phyloP scores from a whole-genome alignment of 2,888 invertebrate species.

The Mantis religiosa region DNA sequence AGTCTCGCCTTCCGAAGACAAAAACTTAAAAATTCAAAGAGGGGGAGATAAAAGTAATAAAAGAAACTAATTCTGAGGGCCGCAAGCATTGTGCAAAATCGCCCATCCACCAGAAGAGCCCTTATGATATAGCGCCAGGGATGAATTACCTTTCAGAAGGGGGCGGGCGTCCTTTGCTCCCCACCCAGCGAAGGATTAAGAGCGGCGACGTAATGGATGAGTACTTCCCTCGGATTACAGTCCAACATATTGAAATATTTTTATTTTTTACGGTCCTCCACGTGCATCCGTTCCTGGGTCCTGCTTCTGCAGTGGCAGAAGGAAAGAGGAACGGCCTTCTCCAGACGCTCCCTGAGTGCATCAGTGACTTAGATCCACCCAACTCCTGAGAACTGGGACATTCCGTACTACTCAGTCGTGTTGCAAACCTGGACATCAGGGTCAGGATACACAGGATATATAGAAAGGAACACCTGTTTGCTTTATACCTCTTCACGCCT shows the following conservation, averaged over 20 bases:
- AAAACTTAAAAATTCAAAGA: conserved; percentile 11
- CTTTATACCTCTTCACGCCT: no score
- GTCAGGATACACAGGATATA: no score
- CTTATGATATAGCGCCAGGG: neutral
- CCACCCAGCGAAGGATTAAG: conserved; percentile 29
- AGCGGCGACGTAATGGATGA: conserved; percentile 42
- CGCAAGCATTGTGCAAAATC: conserved; percentile 14
- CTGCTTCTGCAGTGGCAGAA: neutral
- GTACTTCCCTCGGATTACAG: conserved; percentile 47
- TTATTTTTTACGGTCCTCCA: conserved; percentile 38
- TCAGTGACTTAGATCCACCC: neutral
- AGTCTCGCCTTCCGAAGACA: neutral
- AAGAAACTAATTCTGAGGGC: neutral
- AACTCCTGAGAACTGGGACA: neutral
- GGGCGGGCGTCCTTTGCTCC: neutral
- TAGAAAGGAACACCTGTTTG: no score
- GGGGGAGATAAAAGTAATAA: conserved; percentile 8
- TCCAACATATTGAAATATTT: conserved; percentile 48
- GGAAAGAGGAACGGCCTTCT: neutral
- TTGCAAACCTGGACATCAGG: no score
- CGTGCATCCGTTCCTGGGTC: neutral
- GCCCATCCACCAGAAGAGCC: neutral
- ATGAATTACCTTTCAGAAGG: conserved; percentile 28
- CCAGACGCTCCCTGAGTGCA: neutral
- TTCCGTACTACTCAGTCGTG: no score